Evolutionary conservation across 2,888 invertebrate genomes (phyloP).

Genomic region (Actias luna): DNA sequence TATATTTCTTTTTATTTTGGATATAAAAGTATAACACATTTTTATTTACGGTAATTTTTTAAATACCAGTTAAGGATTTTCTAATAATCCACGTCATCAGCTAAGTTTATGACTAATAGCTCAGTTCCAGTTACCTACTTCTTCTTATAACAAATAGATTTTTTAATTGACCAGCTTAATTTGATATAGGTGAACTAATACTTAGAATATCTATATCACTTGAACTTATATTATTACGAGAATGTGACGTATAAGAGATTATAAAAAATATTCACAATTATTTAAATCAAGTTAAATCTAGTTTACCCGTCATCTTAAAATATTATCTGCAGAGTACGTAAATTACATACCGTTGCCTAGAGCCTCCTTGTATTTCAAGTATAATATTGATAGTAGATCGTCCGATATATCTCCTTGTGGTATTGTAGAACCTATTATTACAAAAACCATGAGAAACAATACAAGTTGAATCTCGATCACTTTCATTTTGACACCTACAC

Average conservation of each 20-base stretch:
- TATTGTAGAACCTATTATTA: background rate
- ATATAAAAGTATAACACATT: background rate
- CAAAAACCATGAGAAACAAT: background rate
- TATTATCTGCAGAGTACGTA: background rate
- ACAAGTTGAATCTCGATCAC: background rate
- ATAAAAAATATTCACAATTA: background rate
- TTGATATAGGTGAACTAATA: background rate
- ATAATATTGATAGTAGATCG: conserved; percentile 37
- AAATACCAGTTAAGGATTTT: too few relatives aligned
- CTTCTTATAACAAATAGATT: background rate
- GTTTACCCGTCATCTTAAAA: background rate
- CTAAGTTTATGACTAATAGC: background rate
- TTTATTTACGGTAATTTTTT: background rate
- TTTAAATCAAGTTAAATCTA: background rate
- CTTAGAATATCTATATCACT: background rate
- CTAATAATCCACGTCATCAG: too few relatives aligned
- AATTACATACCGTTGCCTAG: conserved; percentile 37
- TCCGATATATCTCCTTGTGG: conserved; percentile 23
- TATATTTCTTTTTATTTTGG: background rate
- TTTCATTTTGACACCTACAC: conserved; percentile 4
- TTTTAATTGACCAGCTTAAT: background rate
- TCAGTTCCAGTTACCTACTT: background rate
- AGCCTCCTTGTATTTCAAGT: conserved; percentile 46
- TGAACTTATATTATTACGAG: background rate
- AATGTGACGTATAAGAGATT: background rate